Evolutionary conservation across 2,888 invertebrate genomes (phyloP).

Genomic region (Tricholauxania praeusta): DNA sequence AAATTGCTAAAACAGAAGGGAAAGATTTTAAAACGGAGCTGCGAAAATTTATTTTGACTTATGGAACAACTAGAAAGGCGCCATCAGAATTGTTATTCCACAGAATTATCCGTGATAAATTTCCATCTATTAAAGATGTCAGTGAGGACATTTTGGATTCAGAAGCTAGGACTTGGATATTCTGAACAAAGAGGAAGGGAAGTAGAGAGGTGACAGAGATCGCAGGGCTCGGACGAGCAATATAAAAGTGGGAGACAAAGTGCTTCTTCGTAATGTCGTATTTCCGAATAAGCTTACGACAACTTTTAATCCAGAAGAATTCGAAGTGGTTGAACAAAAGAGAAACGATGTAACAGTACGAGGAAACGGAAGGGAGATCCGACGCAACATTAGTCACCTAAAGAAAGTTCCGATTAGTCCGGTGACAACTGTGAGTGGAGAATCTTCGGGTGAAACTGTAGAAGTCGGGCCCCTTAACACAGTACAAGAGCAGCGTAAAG

Average conservation of each 20-base stretch:
- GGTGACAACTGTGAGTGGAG: too few relatives aligned
- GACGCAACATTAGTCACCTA: conserved; percentile 17
- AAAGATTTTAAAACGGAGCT: conserved; percentile 36
- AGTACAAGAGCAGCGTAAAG: too few relatives aligned
- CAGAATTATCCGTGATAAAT: conserved; percentile 39
- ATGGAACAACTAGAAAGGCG: too few relatives aligned
- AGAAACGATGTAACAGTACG: conserved; percentile 37
- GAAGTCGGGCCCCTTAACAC: too few relatives aligned
- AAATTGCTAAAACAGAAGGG: conserved; percentile 29
- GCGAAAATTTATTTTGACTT: conserved; percentile 30
- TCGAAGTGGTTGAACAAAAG: conserved; percentile 37
- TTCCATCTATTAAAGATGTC: conserved; percentile 38
- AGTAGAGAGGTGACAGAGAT: conserved; percentile 29
- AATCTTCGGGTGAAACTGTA: too few relatives aligned
- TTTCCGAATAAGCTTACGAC: conserved; percentile 30
- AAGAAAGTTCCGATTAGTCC: conserved; percentile 18
- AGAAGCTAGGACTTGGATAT: conserved; percentile 39
- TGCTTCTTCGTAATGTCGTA: conserved; percentile 35
- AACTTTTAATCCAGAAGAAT: conserved; percentile 28
- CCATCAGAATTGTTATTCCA: conserved; percentile 17
- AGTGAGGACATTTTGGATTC: conserved; percentile 35
- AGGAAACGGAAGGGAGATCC: conserved; percentile 24
- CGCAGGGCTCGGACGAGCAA: conserved; percentile 28
- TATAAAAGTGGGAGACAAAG: conserved; percentile 38
- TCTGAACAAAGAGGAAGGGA: conserved; percentile 38